A percentile compares a stretch with the other conserved stretches of the same genome.
Conservation (phyloP, 2,888 invertebrate species). For the Bellardia pandia region DNA sequence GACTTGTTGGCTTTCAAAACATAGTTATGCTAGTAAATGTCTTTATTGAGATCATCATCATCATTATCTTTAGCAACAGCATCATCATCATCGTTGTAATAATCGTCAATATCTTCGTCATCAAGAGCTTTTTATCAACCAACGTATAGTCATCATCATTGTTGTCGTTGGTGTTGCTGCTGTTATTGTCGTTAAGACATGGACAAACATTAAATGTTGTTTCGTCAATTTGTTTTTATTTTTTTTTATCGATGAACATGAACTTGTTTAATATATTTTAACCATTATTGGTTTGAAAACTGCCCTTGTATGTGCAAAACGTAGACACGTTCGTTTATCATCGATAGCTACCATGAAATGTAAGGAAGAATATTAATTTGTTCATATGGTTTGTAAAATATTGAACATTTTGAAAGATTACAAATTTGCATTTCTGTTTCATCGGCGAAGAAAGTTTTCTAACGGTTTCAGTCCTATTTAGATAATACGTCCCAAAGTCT, state of each 20-base stretch:
- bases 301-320: conserved; percentile 64
- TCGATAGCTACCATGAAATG: conserved; percentile 22
- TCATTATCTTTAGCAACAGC: conserved; percentile 42
- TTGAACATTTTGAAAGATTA: too few relatives aligned
- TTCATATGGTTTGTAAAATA: not conserved
- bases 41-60: conserved; percentile 68
- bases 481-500: too few relatives aligned
- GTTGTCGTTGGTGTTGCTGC: conserved; percentile 35
- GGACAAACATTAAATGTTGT: conserved; percentile 24
- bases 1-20: conserved; percentile 61
- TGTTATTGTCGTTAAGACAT: not conserved
- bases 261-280: conserved; percentile 72
- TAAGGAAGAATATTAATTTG: conserved; percentile 7
- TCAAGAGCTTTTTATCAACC: conserved; percentile 20
- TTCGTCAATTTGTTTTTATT: conserved; percentile 50
- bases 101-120: conserved; percentile 32
- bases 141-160: conserved; percentile 20
- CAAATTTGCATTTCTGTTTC: too few relatives aligned
- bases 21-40: conserved; percentile 51
- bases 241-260: conserved; percentile 62
- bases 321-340: conserved; percentile 61
- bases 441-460: too few relatives aligned
- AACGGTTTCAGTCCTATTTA: too few relatives aligned
- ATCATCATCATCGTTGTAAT: conserved; percentile 46
- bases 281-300: conserved; percentile 65